phyloP scores from a whole-genome alignment of 1,140 invertebrate genomes.

The Ruditapes philippinarum region DNA sequence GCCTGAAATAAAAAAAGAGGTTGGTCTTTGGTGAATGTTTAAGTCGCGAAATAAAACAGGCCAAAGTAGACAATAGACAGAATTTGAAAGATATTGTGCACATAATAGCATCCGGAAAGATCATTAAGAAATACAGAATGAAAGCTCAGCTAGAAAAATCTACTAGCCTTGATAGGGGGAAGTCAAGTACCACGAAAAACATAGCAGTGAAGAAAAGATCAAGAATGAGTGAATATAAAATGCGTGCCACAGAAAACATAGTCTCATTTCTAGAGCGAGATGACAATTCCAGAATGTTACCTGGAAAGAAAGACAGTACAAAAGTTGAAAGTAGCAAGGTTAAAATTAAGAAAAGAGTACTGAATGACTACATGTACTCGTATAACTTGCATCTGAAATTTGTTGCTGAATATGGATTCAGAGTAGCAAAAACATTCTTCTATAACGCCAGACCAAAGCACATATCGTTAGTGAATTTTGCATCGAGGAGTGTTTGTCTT shows the following conservation, averaged over 20 bases:
- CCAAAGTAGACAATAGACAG: not conserved
- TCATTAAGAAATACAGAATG: constrained; percentile 32
- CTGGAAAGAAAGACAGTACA: not conserved
- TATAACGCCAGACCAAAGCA: not conserved
- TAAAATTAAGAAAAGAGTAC: constrained; percentile 16
- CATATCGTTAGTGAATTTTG: not conserved
- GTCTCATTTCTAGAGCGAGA: not conserved
- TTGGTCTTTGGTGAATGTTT: constrained; percentile 3
- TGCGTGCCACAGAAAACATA: not conserved
- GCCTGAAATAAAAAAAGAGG: constrained; percentile 33
- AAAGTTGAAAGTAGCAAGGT: not conserved
- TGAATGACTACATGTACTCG: constrained; percentile 26
- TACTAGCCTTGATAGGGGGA: constrained; percentile 17
- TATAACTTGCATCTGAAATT: not conserved
- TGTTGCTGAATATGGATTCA: not conserved
- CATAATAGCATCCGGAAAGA: not conserved
- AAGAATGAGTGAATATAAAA: not conserved
- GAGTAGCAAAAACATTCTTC: not conserved
- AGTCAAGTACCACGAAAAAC: not conserved
- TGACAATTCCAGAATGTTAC: not conserved
- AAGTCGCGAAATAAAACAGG: constrained; percentile 27
- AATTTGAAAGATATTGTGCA: not conserved
- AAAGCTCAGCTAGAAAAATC: not conserved
- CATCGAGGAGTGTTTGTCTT: constrained; percentile 8
- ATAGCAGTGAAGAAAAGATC: not conserved